Conservation (phyloP, 2,888 invertebrate species). For the Nycteola revayana region DNA sequence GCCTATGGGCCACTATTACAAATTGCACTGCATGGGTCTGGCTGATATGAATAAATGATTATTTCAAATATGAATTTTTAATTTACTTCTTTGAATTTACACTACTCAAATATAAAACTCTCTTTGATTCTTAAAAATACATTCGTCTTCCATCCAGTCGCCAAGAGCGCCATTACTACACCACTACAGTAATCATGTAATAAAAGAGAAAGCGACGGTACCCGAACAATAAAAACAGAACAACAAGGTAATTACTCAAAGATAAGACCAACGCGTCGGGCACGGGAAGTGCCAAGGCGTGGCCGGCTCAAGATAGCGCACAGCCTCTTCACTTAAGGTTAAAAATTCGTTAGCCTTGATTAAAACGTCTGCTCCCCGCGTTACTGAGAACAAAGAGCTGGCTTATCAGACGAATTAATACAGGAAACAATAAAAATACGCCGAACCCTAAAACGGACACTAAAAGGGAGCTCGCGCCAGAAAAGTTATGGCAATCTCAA, state of each 20-base stretch:
- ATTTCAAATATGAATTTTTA: no score
- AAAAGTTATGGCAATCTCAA: conserved; percentile 16
- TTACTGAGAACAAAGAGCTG: conserved; percentile 53
- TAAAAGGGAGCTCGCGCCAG: conserved; percentile 24
- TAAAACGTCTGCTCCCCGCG: conserved; percentile 52
- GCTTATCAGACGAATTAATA: conserved; percentile 55
- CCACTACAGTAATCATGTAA: conserved; percentile 27
- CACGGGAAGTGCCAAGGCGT: conserved; percentile 51
- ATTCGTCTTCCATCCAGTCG: no score
- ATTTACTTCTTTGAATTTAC: no score
- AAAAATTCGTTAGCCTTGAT: conserved; percentile 61
- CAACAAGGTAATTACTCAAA: conserved; percentile 66
- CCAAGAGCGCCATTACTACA: conserved; percentile 8
- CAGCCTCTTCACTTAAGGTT: conserved; percentile 38
- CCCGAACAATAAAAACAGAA: conserved; percentile 58
- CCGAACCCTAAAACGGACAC: conserved; percentile 31
- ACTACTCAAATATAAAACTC: no score
- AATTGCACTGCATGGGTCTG: no score
- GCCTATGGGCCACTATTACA: no score
- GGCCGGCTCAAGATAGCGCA: conserved; percentile 33
- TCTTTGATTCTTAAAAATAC: no score
- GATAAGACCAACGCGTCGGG: conserved; percentile 62
- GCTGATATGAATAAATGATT: no score
- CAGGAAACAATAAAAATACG: conserved; percentile 42
- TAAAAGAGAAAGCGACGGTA: conserved; percentile 45